Percentiles rank a stretch among this genome's conserved stretches.
phyloP scores from a whole-genome alignment of 2,888 invertebrate species.

The Rhagonycha fulva region DNA sequence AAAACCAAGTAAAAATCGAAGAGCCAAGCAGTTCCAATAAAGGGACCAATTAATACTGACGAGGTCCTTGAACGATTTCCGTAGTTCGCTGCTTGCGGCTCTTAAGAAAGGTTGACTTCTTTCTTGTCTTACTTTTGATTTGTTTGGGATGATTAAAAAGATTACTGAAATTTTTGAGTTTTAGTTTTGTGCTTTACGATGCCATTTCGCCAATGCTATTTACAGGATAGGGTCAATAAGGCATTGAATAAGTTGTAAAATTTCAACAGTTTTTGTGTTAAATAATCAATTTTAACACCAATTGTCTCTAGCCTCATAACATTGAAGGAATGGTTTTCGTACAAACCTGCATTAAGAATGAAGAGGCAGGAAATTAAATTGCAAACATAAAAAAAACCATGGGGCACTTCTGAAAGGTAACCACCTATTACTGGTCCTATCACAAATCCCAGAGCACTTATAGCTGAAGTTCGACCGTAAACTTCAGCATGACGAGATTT shows the following conservation, averaged over 20 bases:
- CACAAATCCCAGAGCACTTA: slow-evolving; percentile 70
- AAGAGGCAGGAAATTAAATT: slow-evolving; percentile 59
- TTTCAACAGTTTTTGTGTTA: too few species aligned
- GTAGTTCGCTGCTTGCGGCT: slow-evolving; percentile 39
- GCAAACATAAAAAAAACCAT: slow-evolving; percentile 62
- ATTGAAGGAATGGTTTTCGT: neutral
- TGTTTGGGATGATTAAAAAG: neutral
- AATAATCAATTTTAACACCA: too few species aligned
- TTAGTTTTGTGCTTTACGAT: neutral
- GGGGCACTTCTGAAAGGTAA: slow-evolving; percentile 60
- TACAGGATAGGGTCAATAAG: too few species aligned
- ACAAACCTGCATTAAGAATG: slow-evolving; percentile 56
- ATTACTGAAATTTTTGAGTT: neutral
- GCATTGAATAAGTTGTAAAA: too few species aligned
- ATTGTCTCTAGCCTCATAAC: neutral
- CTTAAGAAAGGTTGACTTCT: slow-evolving; percentile 3
- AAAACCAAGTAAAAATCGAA: slow-evolving; percentile 63
- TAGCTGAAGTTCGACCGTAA: slow-evolving; percentile 69
- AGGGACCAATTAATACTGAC: slow-evolving; percentile 61
- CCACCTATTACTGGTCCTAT: slow-evolving; percentile 73
- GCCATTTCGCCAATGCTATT: too few species aligned
- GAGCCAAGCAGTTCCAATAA: slow-evolving; percentile 63
- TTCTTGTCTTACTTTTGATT: neutral
- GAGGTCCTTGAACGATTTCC: slow-evolving; percentile 57
- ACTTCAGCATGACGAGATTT: slow-evolving; percentile 60